Conservation (phyloP, 2,888 invertebrate genomes). For the Synanthedon formicaeformis region DNA sequence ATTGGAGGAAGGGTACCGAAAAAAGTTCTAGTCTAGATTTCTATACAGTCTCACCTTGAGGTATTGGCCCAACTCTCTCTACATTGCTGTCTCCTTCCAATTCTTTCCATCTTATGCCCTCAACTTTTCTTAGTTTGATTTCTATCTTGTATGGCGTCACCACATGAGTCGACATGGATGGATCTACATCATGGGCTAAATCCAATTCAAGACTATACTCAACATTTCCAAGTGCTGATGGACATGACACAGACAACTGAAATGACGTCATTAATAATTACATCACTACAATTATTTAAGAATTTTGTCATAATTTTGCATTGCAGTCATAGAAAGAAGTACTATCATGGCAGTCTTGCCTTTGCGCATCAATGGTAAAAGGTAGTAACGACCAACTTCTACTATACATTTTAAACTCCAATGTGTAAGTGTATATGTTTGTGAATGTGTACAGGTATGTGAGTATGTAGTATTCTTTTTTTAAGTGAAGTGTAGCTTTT, state of each 20-base stretch:
- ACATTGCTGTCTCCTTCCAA: slow-evolving; percentile 75
- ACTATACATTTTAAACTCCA: too few relatives aligned
- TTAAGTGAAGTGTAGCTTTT: too few relatives aligned
- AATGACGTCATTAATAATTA: slow-evolving; percentile 11
- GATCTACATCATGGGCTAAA: slow-evolving; percentile 77
- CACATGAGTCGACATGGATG: slow-evolving; percentile 75
- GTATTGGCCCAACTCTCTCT: slow-evolving; percentile 64
- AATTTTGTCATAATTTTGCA: too few relatives aligned
- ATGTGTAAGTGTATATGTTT: too few relatives aligned
- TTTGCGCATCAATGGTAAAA: too few relatives aligned
- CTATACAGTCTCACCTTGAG: slow-evolving; percentile 47
- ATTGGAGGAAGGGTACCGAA: too few relatives aligned
- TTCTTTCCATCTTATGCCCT: slow-evolving; percentile 81
- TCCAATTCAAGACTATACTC: slow-evolving; percentile 78
- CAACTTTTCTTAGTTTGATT: slow-evolving; percentile 84
- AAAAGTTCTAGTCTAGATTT: too few relatives aligned
- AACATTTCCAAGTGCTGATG: slow-evolving; percentile 67
- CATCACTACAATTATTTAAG: background rate
- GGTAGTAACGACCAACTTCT: too few relatives aligned
- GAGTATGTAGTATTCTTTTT: too few relatives aligned
- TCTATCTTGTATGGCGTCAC: slow-evolving; percentile 87
- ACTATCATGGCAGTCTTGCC: too few relatives aligned
- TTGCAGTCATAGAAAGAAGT: too few relatives aligned
- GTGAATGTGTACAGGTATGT: too few relatives aligned
- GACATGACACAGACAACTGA: slow-evolving; percentile 73